Conservation (phyloP, 2,888 invertebrate species). For the Timandra comae region DNA sequence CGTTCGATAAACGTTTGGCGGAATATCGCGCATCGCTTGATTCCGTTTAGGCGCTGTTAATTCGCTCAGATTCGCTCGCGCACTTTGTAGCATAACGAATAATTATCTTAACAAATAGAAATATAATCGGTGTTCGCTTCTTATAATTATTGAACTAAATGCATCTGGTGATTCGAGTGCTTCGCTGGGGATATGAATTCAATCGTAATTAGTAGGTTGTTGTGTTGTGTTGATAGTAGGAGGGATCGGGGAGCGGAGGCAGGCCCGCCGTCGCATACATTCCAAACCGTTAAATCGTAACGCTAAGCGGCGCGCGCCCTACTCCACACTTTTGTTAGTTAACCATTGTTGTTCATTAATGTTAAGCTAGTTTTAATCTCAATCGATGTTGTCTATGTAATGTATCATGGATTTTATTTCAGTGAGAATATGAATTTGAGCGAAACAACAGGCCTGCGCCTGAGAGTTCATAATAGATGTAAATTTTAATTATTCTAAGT, state of each 20-base stretch:
- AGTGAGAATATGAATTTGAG: conserved; percentile 69
- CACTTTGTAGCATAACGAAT: conserved; percentile 14
- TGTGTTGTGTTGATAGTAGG: conserved; percentile 24
- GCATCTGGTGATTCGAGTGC: conserved; percentile 24
- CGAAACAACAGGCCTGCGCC: conserved; percentile 66
- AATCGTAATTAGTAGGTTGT: conserved; percentile 22
- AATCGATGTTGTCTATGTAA: conserved; percentile 73
- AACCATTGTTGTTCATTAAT: conserved; percentile 76
- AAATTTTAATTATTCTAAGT: conserved; percentile 41
- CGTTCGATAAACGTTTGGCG: conserved; percentile 4
- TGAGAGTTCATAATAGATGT: conserved; percentile 64
- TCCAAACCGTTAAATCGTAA: conserved; percentile 64
- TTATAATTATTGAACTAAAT: conserved; percentile 21
- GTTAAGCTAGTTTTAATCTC: conserved; percentile 74
- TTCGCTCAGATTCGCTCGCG: conserved; percentile 67
- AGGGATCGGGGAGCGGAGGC: conserved; percentile 26
- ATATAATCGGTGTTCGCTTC: conserved; percentile 9
- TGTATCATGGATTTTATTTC: conserved; percentile 64
- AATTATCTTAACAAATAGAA: background rate
- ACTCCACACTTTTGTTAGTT: conserved; percentile 60
- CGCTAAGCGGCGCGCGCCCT: conserved; percentile 52
- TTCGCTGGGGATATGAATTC: conserved; percentile 29
- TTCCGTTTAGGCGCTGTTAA: conserved; percentile 43
- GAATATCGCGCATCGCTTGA: conserved; percentile 11
- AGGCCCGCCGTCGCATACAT: conserved; percentile 61